These are phyloP conservation scores for Henicopernis longicauda DNA, from an alignment of 2,113 vertebrate genomes.

Conservation along the genomic window DNA sequence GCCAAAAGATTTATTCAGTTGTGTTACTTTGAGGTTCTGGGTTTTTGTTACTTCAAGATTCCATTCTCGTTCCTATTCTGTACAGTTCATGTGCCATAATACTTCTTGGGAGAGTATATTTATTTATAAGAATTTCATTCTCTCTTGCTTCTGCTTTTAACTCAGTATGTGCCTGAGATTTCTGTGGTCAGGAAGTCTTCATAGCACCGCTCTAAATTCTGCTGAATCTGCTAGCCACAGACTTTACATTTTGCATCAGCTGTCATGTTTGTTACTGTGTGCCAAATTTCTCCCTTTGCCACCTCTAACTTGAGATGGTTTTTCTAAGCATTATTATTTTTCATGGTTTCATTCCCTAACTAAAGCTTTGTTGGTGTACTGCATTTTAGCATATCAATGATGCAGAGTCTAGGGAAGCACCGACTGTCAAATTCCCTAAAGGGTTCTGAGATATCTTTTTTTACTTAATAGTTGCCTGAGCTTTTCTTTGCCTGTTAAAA, in stretches of 20 bases:
- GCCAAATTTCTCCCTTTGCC: background rate
- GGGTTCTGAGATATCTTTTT: conserved; percentile 1
- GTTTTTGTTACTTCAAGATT: background rate
- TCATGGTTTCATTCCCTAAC: background rate
- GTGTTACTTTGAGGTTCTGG: background rate
- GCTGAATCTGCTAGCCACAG: background rate
- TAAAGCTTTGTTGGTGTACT: background rate
- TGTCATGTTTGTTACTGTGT: background rate
- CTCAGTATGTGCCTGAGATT: background rate
- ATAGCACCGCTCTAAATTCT: background rate
- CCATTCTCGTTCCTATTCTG: background rate
- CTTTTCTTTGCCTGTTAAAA: conserved; percentile 36
- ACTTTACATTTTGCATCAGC: background rate
- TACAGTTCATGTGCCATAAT: background rate
- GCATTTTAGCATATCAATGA: background rate
- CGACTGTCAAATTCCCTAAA: background rate
- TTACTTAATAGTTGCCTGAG: background rate
- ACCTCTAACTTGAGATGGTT: background rate
- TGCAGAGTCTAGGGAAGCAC: background rate
- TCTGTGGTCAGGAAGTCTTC: background rate
- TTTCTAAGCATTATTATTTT: conserved; percentile 13
- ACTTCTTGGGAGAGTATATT: background rate
- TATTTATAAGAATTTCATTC: background rate
- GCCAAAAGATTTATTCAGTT: background rate
- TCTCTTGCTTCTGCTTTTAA: background rate